Percentiles rank a stretch among this genome's conserved stretches.
Evolutionary conservation across 2,113 vertebrate genomes (phyloP).

Genomic region (Gallinago paraguaiae): DNA sequence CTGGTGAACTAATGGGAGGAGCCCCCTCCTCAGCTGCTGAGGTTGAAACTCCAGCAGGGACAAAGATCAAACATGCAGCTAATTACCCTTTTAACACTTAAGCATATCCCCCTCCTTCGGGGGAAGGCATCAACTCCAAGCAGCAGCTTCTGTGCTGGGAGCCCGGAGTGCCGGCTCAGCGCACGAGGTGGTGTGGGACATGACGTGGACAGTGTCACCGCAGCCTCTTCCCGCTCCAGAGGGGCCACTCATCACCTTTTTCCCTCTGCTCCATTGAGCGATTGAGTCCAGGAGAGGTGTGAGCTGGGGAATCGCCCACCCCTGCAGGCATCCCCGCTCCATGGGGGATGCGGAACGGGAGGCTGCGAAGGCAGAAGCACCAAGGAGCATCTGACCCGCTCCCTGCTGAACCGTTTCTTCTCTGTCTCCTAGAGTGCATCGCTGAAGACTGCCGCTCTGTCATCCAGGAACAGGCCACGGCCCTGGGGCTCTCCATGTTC

Average conservation of each 20-base stretch:
- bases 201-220: background rate
- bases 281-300: background rate
- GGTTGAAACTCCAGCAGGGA: slow-evolving; percentile 59
- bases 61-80: slow-evolving; percentile 60
- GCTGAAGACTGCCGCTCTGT: slow-evolving; percentile 85
- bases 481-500: slow-evolving; percentile 93
- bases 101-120: slow-evolving; percentile 31
- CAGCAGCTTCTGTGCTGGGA: slow-evolving; percentile 39
- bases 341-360: background rate
- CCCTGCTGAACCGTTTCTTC: background rate
- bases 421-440: slow-evolving; percentile 69
- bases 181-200: fast-evolving
- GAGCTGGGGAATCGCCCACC: background rate
- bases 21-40: slow-evolving; percentile 51
- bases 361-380: background rate
- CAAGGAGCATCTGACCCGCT: background rate
- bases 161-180: background rate
- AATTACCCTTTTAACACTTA: slow-evolving; percentile 69
- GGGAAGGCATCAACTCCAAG: slow-evolving; percentile 20
- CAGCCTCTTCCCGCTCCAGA: background rate
- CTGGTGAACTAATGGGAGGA: slow-evolving; percentile 50
- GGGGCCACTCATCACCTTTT: background rate
- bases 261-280: fast-evolving
- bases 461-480: slow-evolving; percentile 90
- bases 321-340: background rate